Evolutionary conservation across 2,888 invertebrate genomes (phyloP).

Genomic region (Callyntrura guangdongensis): DNA sequence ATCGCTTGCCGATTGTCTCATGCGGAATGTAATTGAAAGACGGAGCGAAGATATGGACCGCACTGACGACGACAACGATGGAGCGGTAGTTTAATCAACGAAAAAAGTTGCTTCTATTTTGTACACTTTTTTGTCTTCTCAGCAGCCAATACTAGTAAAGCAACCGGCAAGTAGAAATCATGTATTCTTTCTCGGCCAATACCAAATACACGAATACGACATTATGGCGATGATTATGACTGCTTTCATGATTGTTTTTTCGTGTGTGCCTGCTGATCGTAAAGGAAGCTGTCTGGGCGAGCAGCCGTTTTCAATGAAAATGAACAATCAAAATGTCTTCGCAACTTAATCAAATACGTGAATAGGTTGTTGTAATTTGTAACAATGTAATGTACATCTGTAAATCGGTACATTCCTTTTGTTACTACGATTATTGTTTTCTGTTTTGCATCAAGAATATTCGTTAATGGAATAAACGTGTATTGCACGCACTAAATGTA

Average conservation of each 20-base stretch:
- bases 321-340: constrained; percentile 11
- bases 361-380: neutral
- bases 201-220: neutral
- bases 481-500: no score
- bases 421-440: neutral
- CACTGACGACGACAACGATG: neutral
- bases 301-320: neutral
- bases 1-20: constrained; percentile 56
- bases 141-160: constrained; percentile 51
- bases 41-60: neutral
- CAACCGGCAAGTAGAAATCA: constrained; percentile 46
- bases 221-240: constrained; percentile 29
- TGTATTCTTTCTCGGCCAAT: constrained; percentile 33
- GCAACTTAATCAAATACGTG: constrained; percentile 38
- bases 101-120: constrained; percentile 22
- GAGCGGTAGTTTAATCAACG: neutral
- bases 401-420: no score
- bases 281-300: constrained; percentile 44
- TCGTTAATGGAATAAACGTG: no score
- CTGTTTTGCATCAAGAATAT: neutral
- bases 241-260: constrained; percentile 30
- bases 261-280: neutral
- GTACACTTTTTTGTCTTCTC: constrained; percentile 43
- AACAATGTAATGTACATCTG: neutral
- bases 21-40: constrained; percentile 53